Base-by-base conservation (phyloP, 2,113 vertebrate genomes). In the Sylvilagus bachmani region DNA sequence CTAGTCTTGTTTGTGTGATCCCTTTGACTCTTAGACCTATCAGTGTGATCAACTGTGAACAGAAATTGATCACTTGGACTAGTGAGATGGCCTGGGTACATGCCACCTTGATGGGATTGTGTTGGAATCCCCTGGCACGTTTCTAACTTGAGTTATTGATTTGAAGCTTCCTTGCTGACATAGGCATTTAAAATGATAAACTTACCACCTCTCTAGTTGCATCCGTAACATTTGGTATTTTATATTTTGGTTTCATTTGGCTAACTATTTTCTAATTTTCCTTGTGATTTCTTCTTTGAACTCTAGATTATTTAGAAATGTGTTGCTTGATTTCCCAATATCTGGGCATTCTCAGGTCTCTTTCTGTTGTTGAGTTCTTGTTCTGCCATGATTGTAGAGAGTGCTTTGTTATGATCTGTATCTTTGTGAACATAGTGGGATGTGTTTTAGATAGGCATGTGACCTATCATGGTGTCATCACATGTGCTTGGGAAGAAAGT, bases 261-360 rank as follows among this genome's bases (percentile, higher is more conserved):
- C 78, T 93, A 91, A 84, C 53, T 58, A 61, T 83, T 78, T 78
- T 87, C 36, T 93, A 21, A 82, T 67, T 84, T 95, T 87, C 13
- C 21, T 62, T 78, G 64, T 83, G 69, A 78, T 71, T 77, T 71
- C 44, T 90, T 77, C n/a, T 79, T 90, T 90, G 71, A 24, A n/a
- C 25, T 2, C 36, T 51, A 31, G 9, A 1, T 70, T 78, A 51
- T 36, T 61, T 73, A 85, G 73, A 58, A 84, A 13, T 61, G 16
- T 78, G 6, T 83, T 67, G 13, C 86, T 82, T 58, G 82, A 79
- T 80, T 87, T 91, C 51, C n/a, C n/a, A 75, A 74, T 49, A 61
- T 31, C 44, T 85, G 58, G 21, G 53, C 49, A 69, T 67, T 67
- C 38, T 53, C 10, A 14, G n/a, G 77, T 70, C 36, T 86, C 27